Base-by-base conservation (phyloP, 2,113 vertebrate genomes). In the Tetrao urogallus region DNA sequence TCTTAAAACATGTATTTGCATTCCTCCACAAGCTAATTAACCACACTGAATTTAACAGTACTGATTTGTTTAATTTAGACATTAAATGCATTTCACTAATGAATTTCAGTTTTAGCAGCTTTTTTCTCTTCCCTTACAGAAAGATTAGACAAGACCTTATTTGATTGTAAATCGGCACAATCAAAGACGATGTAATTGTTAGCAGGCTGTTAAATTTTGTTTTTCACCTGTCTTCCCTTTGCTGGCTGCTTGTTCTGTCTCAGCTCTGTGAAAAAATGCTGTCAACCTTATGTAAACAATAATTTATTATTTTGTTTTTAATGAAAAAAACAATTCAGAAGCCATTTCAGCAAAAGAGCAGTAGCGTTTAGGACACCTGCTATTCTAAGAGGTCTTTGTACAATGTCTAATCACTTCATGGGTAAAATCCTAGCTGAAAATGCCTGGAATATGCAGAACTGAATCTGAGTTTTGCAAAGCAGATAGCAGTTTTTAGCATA, bases 151-250 rank as follows among this genome's bases (percentile, higher is more conserved):
- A 89, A 32, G 47, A 67, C 22, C 27, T 77, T 65, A 90, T 47
- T n/a, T 80, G 11, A 78, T 82, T 75, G 47, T 69, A 88, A 77
- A 84, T 79, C 57, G 75, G 36, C 43, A 75, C 43, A 84, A 57
- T 74, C 52, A 83, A 77, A 88, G 47, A 83, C 22, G 47, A 77
- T 77, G 19, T 25, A 79, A 38, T 67, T 88, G 34, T 50, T 83
- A 90, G 42, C 60, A 74, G 75, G 89, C 10, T 30, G 73, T 42
- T 75, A 81, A 67, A 65, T 91, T 92, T 81, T 78, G 36, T 45
- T 84, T 83, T 94, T 87, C 80, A 63, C 28, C 32, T 88, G 25
- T 78, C 52, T 89, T 92, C 43, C 36, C 27, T 96, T 86, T 78
- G 25, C 61, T 86, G 30, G n/a, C 6, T 88, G 71, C 65, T 77